Conservation (phyloP, 2,797 vertebrate species). For the Triplophysa yarkandensis region DNA sequence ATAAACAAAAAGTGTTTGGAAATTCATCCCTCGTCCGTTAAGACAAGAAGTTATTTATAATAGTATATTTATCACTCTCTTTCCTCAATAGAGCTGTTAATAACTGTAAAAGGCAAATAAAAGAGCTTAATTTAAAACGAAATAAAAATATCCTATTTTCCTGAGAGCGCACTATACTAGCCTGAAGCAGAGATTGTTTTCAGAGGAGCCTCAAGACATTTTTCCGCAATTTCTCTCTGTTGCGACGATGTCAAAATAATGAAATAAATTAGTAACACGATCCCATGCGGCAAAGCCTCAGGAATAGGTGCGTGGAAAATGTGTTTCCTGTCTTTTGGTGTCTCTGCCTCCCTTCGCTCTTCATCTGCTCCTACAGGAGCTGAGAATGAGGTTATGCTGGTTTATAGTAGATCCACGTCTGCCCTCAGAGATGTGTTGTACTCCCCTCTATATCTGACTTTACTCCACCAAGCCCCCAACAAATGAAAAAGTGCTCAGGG, state of each 20-base stretch:
- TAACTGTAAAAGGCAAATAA: conserved; percentile 7
- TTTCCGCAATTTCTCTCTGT: conserved; percentile 9
- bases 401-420: conserved; percentile 22
- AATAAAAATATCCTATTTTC: not conserved
- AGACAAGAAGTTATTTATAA: not conserved
- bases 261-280: conserved; percentile 37
- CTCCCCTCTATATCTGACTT: conserved; percentile 12
- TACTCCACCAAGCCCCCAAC: not conserved
- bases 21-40: not conserved
- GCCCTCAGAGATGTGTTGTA: not conserved
- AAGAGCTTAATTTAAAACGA: conserved; percentile 13
- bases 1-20: not conserved
- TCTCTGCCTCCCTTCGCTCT: conserved; percentile 1
- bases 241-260: conserved; percentile 20
- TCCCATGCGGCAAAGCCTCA: conserved; percentile 16
- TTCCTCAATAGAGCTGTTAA: not conserved
- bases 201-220: not conserved
- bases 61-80: not conserved
- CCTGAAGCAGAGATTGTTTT: conserved; percentile 18
- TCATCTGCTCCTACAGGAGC: conserved; percentile 19
- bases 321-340: conserved; percentile 14
- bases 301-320: conserved; percentile 12
- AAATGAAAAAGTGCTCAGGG: conserved; percentile 11
- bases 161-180: not conserved
- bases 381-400: conserved; percentile 33